Evolutionary conservation across 2,797 vertebrate genomes (phyloP), one percentile per base, ranked within the genome.

Genomic region (Acrossocheilus wenchowensis): DNA sequence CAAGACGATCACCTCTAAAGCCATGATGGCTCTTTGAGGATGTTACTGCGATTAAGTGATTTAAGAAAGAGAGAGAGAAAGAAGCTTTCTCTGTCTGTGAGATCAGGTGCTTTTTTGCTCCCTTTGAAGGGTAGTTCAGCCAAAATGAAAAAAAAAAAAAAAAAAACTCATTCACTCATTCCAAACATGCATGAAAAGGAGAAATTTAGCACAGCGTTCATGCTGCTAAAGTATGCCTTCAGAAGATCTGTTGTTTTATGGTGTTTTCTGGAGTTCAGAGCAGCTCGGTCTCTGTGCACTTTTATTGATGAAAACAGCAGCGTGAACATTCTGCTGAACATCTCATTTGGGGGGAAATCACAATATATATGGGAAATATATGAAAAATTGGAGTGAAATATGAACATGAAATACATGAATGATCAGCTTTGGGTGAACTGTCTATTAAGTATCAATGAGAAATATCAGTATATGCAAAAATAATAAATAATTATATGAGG

Each of bases 1-100:
- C 39, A 73, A 87, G 77, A 73, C 50, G 71, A 48, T 75, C 75
- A 14, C 30, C 73, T 74, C 75, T 77, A 84, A 80, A 87, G 79
- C 79, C 41, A 4, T 62, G 39, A 68, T 50, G 66, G 82, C 78
- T 57, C 41, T 75, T 64, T 71, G 78, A 81, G 82, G 79, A 43
- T 39, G 82, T 72, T 74, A 52, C 52, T 17, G 48, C 69, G 74
- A 87, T 87, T 69, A 81, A 82, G 78, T 15, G 66, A 73, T 83
- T 79, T 77, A 30, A 78, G 77, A 81, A 8, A 39, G 66, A 66
- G 34, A 8, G 17, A 54, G 21, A 80, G 36, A 60, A 30, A 52
- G 19, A 77, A 71, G 30, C 26, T 14, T 74, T 74, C 75, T 52
- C 82, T 60, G 41, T 82, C n/a, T 54, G 39, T 21, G 39, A 75